phyloP scores from a whole-genome alignment of 2,797 vertebrate species.

The Vireo griseus region DNA sequence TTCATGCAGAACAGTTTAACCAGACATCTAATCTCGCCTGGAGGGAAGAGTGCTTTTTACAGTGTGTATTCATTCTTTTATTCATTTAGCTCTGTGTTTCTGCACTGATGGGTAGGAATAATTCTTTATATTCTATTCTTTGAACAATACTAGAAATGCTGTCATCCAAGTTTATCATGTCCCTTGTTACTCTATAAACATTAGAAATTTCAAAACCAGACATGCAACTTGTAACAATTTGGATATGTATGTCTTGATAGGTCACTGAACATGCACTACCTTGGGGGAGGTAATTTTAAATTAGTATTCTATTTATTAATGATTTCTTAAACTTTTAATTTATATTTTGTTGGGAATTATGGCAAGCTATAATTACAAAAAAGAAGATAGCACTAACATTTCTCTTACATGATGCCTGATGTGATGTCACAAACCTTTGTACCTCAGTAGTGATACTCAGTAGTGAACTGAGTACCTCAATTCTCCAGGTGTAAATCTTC shows the following conservation, averaged over 20 bases:
- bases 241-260: not conserved
- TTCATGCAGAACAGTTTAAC: constrained; percentile 18
- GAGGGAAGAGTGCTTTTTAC: constrained; percentile 6
- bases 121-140: constrained; percentile 14
- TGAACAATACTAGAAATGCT: not conserved
- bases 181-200: not conserved
- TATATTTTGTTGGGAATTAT: not conserved
- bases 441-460: not conserved
- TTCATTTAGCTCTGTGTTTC: constrained; percentile 28
- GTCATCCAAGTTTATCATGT: not conserved
- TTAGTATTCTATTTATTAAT: not conserved
- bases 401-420: not conserved
- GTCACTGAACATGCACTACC: not conserved
- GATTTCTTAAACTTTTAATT: not conserved
- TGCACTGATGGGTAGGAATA: constrained; percentile 16
- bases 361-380: not conserved
- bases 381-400: not conserved
- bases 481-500: not conserved
- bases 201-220: not conserved
- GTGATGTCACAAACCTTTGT: not conserved
- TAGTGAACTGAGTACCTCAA: not conserved
- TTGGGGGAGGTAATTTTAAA: not conserved
- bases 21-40: not conserved
- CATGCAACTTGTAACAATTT: not conserved
- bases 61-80: constrained; percentile 17